Percentiles rank a stretch among this genome's conserved stretches.
Conservation (phyloP, 2,113 vertebrate genomes). For the Oxyruncus cristatus region DNA sequence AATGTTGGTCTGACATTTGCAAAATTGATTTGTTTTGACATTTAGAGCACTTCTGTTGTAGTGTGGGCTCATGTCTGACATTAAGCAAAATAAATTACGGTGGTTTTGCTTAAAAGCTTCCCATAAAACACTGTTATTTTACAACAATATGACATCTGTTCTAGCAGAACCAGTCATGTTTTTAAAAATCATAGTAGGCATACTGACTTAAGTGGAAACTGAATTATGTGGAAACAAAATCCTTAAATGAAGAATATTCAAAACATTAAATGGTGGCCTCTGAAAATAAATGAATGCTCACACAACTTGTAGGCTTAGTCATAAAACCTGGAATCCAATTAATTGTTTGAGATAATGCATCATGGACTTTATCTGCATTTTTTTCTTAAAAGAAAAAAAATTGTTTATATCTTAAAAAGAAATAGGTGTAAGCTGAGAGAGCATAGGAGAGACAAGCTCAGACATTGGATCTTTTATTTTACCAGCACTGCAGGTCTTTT, state of each 20-base stretch:
- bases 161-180: neutral
- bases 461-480: neutral
- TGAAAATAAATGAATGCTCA: neutral
- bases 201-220: neutral
- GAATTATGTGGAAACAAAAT: neutral
- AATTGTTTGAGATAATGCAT: neutral
- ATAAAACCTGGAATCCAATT: neutral
- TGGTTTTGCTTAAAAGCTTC: constrained; percentile 64
- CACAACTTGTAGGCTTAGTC: neutral
- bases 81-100: constrained; percentile 68
- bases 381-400: neutral
- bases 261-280: neutral
- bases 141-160: neutral
- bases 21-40: constrained; percentile 80
- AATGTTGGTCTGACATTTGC: constrained; percentile 69
- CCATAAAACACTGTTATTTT: constrained; percentile 30
- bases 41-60: constrained; percentile 68
- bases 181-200: neutral
- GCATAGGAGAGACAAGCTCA: neutral
- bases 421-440: neutral
- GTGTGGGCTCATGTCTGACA: constrained; percentile 53
- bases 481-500: neutral
- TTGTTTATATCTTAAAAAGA: neutral
- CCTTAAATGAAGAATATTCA: neutral
- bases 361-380: neutral